Evolutionary conservation across 1,140 invertebrate species (phyloP).

Genomic region (Cotesia chilonis): DNA sequence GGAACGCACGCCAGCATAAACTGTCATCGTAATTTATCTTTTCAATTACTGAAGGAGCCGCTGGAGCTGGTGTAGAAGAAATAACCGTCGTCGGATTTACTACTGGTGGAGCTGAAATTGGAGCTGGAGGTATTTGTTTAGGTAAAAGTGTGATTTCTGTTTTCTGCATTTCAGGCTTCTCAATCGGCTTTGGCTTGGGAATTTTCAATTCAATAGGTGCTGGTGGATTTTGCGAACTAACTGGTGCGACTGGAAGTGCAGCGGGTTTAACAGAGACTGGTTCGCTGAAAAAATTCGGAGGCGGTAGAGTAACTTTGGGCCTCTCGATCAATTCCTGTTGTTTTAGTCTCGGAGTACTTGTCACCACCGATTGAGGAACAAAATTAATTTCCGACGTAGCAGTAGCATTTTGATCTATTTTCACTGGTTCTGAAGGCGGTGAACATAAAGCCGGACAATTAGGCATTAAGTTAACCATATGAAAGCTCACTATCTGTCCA

Average conservation of each 20-base stretch:
- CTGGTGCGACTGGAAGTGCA: neutral
- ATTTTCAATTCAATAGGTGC: conserved; percentile 42
- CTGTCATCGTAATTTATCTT: conserved; percentile 45
- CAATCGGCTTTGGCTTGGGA: conserved; percentile 35
- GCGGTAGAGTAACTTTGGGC: conserved; percentile 32
- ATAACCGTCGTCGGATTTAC: neutral
- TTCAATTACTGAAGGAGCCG: conserved; percentile 4
- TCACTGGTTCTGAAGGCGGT: conserved; percentile 57
- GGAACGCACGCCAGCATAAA: conserved; percentile 52
- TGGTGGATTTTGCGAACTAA: neutral
- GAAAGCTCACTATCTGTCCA: conserved; percentile 70
- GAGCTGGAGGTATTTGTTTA: conserved; percentile 24
- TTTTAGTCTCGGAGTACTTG: conserved; percentile 55
- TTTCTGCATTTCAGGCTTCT: conserved; percentile 1
- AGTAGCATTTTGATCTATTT: conserved; percentile 35
- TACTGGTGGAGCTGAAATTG: neutral
- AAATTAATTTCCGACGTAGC: conserved; percentile 50
- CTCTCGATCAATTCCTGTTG: conserved; percentile 40
- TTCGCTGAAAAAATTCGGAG: conserved; percentile 45
- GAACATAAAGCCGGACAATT: conserved; percentile 60
- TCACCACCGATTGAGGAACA: conserved; percentile 41
- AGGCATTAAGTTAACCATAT: conserved; percentile 67
- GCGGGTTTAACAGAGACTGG: conserved; percentile 34
- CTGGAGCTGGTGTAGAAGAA: neutral
- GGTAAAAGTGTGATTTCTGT: conserved; percentile 23